Evolutionary conservation across 2,888 invertebrate species (phyloP).

Genomic region (Temnothorax ravouxi): DNA sequence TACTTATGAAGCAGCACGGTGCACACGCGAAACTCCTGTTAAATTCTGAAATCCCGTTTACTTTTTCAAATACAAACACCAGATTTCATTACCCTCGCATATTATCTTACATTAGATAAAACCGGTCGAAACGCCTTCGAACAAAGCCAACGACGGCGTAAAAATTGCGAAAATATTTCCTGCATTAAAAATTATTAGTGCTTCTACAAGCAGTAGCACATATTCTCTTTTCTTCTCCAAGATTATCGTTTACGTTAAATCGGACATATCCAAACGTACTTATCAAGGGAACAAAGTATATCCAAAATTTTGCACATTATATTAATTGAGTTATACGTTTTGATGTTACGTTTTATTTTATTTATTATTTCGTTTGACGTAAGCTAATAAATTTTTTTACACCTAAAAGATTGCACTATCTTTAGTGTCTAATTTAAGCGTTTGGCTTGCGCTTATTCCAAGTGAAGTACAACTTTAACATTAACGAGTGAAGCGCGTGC

Average conservation of each 20-base stretch:
- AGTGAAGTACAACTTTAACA: slow-evolving; percentile 30
- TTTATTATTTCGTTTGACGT: background rate
- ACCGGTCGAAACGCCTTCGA: background rate
- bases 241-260: slow-evolving; percentile 11
- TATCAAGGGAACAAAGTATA: background rate
- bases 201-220: background rate
- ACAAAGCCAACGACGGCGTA: background rate
- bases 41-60: slow-evolving; percentile 26
- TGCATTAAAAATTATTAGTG: slow-evolving; percentile 11
- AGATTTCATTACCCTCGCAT: background rate
- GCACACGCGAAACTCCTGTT: background rate
- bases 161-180: background rate
- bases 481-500: slow-evolving; percentile 39
- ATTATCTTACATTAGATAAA: slow-evolving; percentile 28
- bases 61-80: slow-evolving; percentile 7
- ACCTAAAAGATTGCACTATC: slow-evolving; percentile 21
- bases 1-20: slow-evolving; percentile 50
- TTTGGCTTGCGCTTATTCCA: background rate
- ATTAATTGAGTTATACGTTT: slow-evolving; percentile 5
- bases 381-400: slow-evolving; percentile 20
- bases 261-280: background rate
- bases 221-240: background rate
- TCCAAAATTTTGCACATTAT: slow-evolving; percentile 8
- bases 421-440: slow-evolving; percentile 9
- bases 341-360: background rate